Conservation (phyloP, 2,113 vertebrate genomes). For the Misgurnus mizolepis region DNA sequence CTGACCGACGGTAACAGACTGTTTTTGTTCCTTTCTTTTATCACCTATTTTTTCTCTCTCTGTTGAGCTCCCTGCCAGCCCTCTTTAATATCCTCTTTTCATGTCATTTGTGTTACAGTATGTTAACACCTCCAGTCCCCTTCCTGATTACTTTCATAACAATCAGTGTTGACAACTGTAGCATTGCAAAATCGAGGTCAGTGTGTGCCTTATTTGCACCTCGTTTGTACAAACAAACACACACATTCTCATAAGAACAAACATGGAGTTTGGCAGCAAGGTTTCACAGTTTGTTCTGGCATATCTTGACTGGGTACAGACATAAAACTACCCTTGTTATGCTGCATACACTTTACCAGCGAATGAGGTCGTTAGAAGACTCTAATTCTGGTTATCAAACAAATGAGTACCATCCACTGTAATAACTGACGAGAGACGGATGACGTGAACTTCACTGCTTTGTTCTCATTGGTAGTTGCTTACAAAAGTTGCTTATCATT, state of each 20-base stretch:
- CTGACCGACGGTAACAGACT: background rate
- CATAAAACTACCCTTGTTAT: background rate
- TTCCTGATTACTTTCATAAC: constrained; percentile 47
- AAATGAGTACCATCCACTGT: no score
- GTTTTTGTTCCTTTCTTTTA: background rate
- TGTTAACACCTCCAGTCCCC: constrained; percentile 17
- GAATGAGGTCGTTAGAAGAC: no score
- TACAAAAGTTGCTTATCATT: no score
- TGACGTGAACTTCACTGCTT: no score
- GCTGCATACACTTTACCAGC: no score
- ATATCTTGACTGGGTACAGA: constrained; percentile 18
- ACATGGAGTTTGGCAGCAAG: constrained; percentile 8
- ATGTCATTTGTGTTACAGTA: background rate
- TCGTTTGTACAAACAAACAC: background rate
- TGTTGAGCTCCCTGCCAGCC: background rate
- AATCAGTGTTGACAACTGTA: constrained; percentile 45
- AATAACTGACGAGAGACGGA: no score
- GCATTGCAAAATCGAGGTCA: constrained; percentile 51
- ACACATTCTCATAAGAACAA: constrained; percentile 1
- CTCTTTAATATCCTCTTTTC: background rate
- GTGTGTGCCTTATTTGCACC: constrained; percentile 36
- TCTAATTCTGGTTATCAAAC: no score
- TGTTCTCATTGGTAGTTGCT: no score
- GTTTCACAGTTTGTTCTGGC: constrained; percentile 5
- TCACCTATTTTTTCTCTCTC: background rate